Evolutionary conservation across 2,888 invertebrate species (phyloP), one percentile per base, ranked within the genome.

Genomic region (Parnassius glacialis): DNA sequence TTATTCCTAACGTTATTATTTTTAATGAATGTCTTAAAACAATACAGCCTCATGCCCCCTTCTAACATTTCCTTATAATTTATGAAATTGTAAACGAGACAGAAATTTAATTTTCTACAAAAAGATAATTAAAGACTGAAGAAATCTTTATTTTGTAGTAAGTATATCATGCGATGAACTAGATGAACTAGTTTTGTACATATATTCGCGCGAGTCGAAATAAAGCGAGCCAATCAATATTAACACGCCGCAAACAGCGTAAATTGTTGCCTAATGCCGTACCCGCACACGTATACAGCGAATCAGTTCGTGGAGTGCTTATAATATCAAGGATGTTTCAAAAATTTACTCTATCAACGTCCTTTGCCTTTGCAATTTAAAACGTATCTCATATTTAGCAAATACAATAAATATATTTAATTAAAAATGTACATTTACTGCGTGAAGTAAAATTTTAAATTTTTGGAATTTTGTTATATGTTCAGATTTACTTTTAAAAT

Each of bases 171-270:
- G 66, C 70, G 74, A 72, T 72, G 76, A 78, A 76, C 75, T 80
- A 83, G 74, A 72, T 72, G 76, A 78, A 76, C 75, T 80, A 83
- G 83, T 86, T 85, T 81, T 77, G 82, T 78, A 80, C 81, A 87
- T 88, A 85, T 86, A 88, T 86, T 85, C 83, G 84, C 85, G 83
- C 83, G 83, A 87, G 89, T 87, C 87, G 85, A 89, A 91, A 90
- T 91, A 91, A 90, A 90, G 90, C 90, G 87, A 87, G 88, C 90
- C 90, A 90, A 91, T 91, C 91, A 91, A 91, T 91, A 91, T 90
- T 89, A 90, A 91, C 90, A 91, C 90, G 85, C 91, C 90, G 84
- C 91, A 90, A 91, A 90, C 91, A 90, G 90, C 90, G 91, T 90
- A 90, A 91, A 91, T 90, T 90, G 90, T 91, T 90, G 90, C 90